These are phyloP conservation scores for Lamproptera curius DNA, from an alignment of 2,888 invertebrate species.

Conservation along the genomic window DNA sequence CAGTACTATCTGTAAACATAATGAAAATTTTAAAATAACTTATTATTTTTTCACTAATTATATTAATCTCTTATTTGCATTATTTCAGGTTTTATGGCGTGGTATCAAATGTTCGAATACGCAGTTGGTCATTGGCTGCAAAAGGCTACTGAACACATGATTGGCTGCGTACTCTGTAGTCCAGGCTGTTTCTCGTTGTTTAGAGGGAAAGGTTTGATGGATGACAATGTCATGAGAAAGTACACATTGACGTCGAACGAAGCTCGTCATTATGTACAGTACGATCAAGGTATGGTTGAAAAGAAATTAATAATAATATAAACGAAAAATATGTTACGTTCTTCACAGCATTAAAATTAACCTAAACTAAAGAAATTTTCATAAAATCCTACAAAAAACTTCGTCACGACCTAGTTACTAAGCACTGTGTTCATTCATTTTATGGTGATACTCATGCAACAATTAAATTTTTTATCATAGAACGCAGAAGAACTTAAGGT, in stretches of 20 bases:
- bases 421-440: no score
- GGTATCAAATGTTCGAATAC: conserved; percentile 94
- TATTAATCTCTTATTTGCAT: conserved; percentile 6
- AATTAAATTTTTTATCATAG: no score
- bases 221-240: conserved; percentile 92
- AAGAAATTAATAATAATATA: no score
- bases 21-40: background rate
- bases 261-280: conserved; percentile 92
- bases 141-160: conserved; percentile 93
- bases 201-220: conserved; percentile 92
- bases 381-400: no score
- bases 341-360: no score
- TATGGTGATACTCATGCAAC: no score
- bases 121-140: conserved; percentile 96
- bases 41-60: background rate
- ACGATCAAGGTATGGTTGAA: conserved; percentile 91
- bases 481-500: no score
- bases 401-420: no score
- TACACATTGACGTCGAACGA: conserved; percentile 89
- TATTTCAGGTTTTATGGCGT: conserved; percentile 84
- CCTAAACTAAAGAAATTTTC: no score
- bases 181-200: conserved; percentile 96
- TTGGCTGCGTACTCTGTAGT: conserved; percentile 93
- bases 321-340: no score
- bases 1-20: background rate